Percentiles rank a stretch among this genome's conserved stretches.
Conservation (phyloP, 64 coral and sea anemone species). For the Montipora cactus region DNA sequence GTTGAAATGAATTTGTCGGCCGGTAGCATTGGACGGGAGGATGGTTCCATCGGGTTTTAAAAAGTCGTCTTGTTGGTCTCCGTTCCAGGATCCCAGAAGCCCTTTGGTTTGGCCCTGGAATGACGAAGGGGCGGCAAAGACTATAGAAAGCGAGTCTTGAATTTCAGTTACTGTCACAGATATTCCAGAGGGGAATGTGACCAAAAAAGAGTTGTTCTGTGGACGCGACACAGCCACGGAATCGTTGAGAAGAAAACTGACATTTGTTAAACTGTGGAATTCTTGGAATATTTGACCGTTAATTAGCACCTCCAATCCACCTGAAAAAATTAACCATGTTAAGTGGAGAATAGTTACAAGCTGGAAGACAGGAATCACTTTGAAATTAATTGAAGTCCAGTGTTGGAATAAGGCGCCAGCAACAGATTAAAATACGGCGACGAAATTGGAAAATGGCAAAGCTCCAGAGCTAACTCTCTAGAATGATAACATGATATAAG, state of each 20-base stretch:
- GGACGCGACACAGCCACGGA: slow-evolving; percentile 44
- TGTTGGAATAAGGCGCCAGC: not conserved
- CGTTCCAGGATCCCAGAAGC: slow-evolving; percentile 74
- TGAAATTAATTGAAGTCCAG: not conserved
- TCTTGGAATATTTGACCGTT: slow-evolving; percentile 15
- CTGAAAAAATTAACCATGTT: not conserved
- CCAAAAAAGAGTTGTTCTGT: slow-evolving; percentile 19
- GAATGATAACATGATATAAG: no score
- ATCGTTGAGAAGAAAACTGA: not conserved
- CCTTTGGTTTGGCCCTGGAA: slow-evolving; percentile 59
- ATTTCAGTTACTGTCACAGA: slow-evolving; percentile 55
- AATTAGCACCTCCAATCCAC: slow-evolving; percentile 40
- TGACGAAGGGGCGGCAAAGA: slow-evolving; percentile 13
- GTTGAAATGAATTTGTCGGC: slow-evolving; percentile 56
- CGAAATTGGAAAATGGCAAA: no score
- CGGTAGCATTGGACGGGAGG: slow-evolving; percentile 34
- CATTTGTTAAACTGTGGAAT: not conserved
- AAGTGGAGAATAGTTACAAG: not conserved
- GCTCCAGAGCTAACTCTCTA: no score
- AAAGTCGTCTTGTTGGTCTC: slow-evolving; percentile 46
- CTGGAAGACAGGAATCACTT: not conserved
- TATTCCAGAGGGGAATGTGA: slow-evolving; percentile 52
- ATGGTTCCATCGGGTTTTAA: slow-evolving; percentile 51
- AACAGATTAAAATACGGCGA: no score
- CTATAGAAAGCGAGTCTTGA: slow-evolving; percentile 48